phyloP scores from a whole-genome alignment of 2,888 invertebrate species.

The Chesias legatella region DNA sequence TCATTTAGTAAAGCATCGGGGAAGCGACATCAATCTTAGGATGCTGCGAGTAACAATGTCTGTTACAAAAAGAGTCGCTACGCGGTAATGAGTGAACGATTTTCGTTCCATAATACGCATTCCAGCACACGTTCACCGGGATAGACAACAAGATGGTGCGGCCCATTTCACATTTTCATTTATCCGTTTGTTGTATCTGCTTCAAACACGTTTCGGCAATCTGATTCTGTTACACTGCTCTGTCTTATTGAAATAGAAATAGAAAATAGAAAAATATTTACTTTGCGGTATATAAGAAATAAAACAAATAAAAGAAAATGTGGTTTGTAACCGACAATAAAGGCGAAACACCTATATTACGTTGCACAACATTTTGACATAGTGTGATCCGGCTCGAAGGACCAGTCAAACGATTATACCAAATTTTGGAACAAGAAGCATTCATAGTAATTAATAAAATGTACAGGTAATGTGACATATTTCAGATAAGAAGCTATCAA shows the following conservation, averaged over 20 bases:
- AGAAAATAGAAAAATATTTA: no score
- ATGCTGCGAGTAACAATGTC: no score
- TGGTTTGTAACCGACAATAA: no score
- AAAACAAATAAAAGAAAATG: no score
- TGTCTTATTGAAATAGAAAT: conserved; percentile 8
- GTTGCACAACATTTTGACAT: neutral
- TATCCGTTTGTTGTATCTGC: conserved; percentile 13
- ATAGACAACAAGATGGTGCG: conserved; percentile 32
- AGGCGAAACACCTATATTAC: conserved; percentile 2
- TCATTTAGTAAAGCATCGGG: no score
- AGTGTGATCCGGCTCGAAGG: conserved; percentile 1
- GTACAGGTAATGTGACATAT: no score
- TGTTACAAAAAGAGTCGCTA: no score
- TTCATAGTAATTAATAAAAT: no score
- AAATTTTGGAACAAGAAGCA: no score
- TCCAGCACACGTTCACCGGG: conserved; percentile 37
- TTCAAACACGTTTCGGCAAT: conserved; percentile 16
- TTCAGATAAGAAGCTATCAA: neutral
- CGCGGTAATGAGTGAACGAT: no score
- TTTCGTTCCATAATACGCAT: conserved; percentile 8
- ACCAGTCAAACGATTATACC: neutral
- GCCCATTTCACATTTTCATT: conserved; percentile 27
- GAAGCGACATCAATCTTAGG: no score
- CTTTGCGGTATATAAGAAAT: no score
- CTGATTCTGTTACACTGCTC: conserved; percentile 10